These are phyloP conservation scores for Anolis apletophallus DNA, from an alignment of 2,797 vertebrate genomes.

Conservation along the genomic window DNA sequence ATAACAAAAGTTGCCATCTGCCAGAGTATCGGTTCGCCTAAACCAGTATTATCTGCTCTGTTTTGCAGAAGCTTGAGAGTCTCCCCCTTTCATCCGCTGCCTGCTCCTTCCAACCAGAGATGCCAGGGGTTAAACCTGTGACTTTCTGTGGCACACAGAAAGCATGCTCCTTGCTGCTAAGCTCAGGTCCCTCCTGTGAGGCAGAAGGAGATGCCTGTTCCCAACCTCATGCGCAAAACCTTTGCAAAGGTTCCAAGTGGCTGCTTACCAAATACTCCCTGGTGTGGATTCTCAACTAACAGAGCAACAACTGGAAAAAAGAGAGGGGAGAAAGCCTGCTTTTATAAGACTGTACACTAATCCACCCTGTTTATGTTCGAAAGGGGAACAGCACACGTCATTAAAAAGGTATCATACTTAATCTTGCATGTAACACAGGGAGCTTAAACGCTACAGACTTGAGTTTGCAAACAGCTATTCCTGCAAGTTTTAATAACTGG, in stretches of 20 bases:
- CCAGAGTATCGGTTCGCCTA: not conserved
- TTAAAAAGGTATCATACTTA: conserved; percentile 68
- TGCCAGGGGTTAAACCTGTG: not conserved
- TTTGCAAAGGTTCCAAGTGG: conserved; percentile 17
- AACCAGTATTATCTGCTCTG: not conserved
- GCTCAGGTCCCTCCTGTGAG: not conserved
- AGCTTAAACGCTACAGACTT: conserved; percentile 50
- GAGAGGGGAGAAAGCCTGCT: not conserved
- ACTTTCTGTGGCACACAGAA: not conserved
- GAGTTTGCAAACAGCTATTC: conserved; percentile 69
- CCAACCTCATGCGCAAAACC: not conserved
- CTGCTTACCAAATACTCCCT: conserved; percentile 21
- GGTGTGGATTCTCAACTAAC: not conserved
- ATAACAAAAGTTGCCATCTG: not conserved
- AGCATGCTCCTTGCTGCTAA: not conserved
- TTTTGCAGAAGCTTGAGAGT: not conserved
- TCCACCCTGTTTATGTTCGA: conserved; percentile 46
- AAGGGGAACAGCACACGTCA: conserved; percentile 60
- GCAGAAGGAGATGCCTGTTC: not conserved
- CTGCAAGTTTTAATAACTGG: conserved; percentile 67
- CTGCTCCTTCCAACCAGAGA: not conserved
- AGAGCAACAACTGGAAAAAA: conserved; percentile 44
- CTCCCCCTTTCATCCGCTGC: not conserved
- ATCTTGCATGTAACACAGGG: conserved; percentile 64
- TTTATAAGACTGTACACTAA: conserved; percentile 21